Percentiles rank a stretch among this genome's conserved stretches.
Conservation (phyloP, 2,797 vertebrate species). For the Acipenser ruthenus region DNA sequence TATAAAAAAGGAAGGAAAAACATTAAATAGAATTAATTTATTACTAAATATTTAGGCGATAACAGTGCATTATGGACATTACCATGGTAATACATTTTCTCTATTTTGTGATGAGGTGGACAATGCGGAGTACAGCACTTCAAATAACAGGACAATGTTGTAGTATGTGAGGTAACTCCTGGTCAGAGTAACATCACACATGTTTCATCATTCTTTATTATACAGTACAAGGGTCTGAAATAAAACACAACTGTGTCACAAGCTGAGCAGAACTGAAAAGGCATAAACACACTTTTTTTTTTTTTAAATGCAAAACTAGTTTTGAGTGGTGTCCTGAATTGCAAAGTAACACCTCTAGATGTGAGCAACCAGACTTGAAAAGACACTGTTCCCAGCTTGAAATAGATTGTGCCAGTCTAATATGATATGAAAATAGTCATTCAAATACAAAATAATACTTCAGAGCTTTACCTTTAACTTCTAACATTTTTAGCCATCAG, state of each 20-base stretch:
- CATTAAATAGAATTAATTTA: slow-evolving; percentile 86
- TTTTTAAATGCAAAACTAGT: slow-evolving; percentile 23
- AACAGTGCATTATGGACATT: slow-evolving; percentile 85
- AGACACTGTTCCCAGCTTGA: slow-evolving; percentile 48
- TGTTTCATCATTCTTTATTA: slow-evolving; percentile 29
- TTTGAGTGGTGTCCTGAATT: slow-evolving; percentile 19
- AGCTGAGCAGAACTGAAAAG: slow-evolving; percentile 18
- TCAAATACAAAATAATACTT: too few species aligned
- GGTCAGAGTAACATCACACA: slow-evolving; percentile 24
- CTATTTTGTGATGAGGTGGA: slow-evolving; percentile 45
- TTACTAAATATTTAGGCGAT: slow-evolving; percentile 80
- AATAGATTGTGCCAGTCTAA: slow-evolving; percentile 35
- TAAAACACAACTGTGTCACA: slow-evolving; percentile 10
- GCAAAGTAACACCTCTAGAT: slow-evolving; percentile 7
- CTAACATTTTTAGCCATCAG: too few species aligned
- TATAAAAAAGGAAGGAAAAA: slow-evolving; percentile 55
- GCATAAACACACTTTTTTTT: slow-evolving; percentile 18
- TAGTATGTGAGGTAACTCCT: slow-evolving; percentile 17
- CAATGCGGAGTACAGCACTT: slow-evolving; percentile 71
- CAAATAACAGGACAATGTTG: slow-evolving; percentile 33
- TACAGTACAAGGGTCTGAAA: slow-evolving; percentile 18
- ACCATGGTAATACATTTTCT: slow-evolving; percentile 70
- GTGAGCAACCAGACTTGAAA: slow-evolving; percentile 32
- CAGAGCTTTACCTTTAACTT: too few species aligned
- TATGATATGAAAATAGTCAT: neutral